A percentile compares a stretch with the other conserved stretches of the same genome.
Conservation (phyloP, 30 jellyfish, hydroid and myxozoan genomes). For the Aurelia sp. region DNA sequence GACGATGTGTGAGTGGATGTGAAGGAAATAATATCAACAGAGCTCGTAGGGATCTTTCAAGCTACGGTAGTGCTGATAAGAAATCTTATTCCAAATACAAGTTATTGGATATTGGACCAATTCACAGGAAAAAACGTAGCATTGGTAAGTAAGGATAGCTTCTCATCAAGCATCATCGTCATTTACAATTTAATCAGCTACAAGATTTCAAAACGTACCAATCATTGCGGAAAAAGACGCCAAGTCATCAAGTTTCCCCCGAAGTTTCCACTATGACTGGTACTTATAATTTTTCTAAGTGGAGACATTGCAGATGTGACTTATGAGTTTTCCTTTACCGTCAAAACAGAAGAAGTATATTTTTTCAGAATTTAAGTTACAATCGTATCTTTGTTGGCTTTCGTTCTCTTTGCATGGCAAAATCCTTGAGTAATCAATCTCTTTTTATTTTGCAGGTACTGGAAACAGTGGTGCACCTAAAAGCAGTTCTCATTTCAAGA, state of each 20-base stretch:
- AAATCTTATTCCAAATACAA: conserved; percentile 37
- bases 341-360: too few relatives aligned
- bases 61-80: not conserved
- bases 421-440: too few relatives aligned
- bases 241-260: too few relatives aligned
- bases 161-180: not conserved
- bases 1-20: conserved; percentile 51
- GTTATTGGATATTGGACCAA: conserved; percentile 43
- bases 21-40: conserved; percentile 65
- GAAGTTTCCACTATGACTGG: too few relatives aligned
- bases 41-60: conserved; percentile 22
- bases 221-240: not conserved
- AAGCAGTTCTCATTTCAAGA: not conserved
- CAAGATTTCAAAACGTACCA: not conserved
- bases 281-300: too few relatives aligned
- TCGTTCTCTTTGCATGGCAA: too few relatives aligned
- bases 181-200: not conserved
- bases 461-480: not conserved
- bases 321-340: too few relatives aligned
- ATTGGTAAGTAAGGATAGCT: not conserved
- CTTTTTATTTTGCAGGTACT: not conserved
- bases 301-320: too few relatives aligned
- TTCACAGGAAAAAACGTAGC: conserved; percentile 14
- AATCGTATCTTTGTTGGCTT: too few relatives aligned
- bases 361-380: too few relatives aligned